Base-by-base conservation (phyloP, 2,113 vertebrate genomes). In the Mustela lutreola region DNA sequence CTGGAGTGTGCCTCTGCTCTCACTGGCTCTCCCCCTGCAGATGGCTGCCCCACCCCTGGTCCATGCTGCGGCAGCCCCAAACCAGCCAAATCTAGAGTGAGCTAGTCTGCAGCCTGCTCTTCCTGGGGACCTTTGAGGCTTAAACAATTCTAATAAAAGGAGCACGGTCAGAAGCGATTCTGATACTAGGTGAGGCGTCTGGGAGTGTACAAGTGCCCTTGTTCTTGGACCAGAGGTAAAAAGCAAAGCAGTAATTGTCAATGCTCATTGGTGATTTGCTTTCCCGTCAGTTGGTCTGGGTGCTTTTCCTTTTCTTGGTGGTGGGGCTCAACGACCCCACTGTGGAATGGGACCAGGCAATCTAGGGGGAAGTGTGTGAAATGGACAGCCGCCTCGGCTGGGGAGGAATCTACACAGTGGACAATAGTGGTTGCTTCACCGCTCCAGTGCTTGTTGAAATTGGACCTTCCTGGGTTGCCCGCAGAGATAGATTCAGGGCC, bases 181-280 rank as follows among this genome's bases (percentile, higher is more conserved):
- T 39, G 86, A n/a, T 94, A 80, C 70, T 67, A 28, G 31, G 31
- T 60, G 21, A 93, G 96, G 94, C 71, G 26, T 89, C 95, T 31
- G 14, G n/a, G 58, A 53, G 28, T 36, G 3, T 78, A 19, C 50
- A 4, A 22, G 73, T 39, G 53, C 78, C 71, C 50, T 67, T 81
- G 75, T 60, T 45, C 89, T 24, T 11, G 73, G 56, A 58, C 48
- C n/a, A 87, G 90, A 87, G 93, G 95, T 84, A 91, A 97, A 60
- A 85, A 67, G 71, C 89, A 87, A 97, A 97, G 94, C 71, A 92
- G 85, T 85, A 97, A 98, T 63, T 50, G 81, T 19, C 50, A 18
- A 1, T 19, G 75, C 65, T 65, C 65, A n/a, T 9, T 58, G 73
- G 18, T 48, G 39, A 21, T 56, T 60, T 48, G 45, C 70, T 53